Conservation (phyloP, 2,797 vertebrate genomes). For the Decapterus maruadsi region DNA sequence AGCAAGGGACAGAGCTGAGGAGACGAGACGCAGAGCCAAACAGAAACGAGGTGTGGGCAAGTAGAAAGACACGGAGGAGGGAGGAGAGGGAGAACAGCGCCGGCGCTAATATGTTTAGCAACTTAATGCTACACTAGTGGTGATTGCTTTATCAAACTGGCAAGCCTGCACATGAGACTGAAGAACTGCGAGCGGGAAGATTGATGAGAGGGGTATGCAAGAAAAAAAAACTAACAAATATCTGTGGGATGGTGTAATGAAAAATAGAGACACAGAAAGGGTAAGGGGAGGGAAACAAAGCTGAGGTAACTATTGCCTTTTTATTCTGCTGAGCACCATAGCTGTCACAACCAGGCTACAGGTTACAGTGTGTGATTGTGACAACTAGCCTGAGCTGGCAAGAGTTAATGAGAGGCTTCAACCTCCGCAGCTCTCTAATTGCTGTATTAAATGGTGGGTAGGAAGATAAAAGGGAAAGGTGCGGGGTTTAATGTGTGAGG, state of each 20-base stretch:
- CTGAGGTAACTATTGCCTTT: constrained; percentile 22
- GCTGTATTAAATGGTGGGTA: constrained; percentile 78
- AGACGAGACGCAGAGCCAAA: constrained; percentile 33
- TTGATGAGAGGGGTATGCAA: constrained; percentile 49
- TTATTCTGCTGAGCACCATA: constrained; percentile 30
- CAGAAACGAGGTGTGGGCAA: constrained; percentile 50
- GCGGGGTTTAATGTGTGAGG: constrained; percentile 75
- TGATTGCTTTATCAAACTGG: constrained; percentile 74
- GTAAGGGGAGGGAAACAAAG: constrained; percentile 9
- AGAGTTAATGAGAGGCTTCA: constrained; percentile 73
- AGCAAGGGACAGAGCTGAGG: constrained; percentile 29
- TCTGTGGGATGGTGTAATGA: constrained; percentile 44
- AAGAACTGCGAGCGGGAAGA: constrained; percentile 52
- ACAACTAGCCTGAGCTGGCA: constrained; percentile 55
- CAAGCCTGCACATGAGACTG: constrained; percentile 43
- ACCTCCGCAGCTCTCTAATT: constrained; percentile 76
- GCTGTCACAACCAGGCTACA: constrained; percentile 54
- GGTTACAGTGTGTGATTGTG: constrained; percentile 62
- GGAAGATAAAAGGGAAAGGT: constrained; percentile 79
- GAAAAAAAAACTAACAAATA: constrained; percentile 53
- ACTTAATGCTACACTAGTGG: constrained; percentile 61
- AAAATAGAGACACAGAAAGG: constrained; percentile 37
- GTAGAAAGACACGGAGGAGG: constrained; percentile 38
- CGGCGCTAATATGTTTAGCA: constrained; percentile 70
- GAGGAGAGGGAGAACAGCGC: constrained; percentile 30